phyloP scores from a whole-genome alignment of 37 sponge, comb jelly and placozoan species.

The Petrosia ficiformis region DNA sequence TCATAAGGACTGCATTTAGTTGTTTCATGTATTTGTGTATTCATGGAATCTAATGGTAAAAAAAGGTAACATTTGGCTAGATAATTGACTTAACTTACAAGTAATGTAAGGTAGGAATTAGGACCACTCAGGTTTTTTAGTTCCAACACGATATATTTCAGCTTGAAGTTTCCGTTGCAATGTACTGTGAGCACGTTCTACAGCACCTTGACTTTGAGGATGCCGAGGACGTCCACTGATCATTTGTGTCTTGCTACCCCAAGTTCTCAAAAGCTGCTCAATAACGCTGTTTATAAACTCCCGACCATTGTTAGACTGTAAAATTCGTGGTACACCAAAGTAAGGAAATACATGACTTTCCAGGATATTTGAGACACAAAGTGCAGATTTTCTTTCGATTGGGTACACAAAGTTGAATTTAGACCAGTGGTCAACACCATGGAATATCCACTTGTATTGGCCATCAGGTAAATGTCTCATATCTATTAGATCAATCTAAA shows the following conservation, averaged over 20 bases:
- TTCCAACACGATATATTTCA: background rate
- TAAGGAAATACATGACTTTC: slow-evolving; percentile 13
- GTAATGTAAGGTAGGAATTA: slow-evolving; percentile 4
- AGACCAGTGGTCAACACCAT: slow-evolving; percentile 25
- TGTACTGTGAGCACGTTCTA: slow-evolving; percentile 13
- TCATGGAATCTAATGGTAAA: slow-evolving; percentile 25
- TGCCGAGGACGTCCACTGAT: slow-evolving; percentile 18
- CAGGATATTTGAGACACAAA: slow-evolving; percentile 9
- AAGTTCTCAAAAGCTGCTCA: background rate
- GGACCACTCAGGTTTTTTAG: no score
- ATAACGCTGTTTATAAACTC: slow-evolving; percentile 25
- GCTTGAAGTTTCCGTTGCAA: slow-evolving; percentile 7
- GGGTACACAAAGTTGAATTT: slow-evolving; percentile 19
- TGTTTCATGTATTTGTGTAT: slow-evolving; percentile 33
- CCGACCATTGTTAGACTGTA: slow-evolving; percentile 14
- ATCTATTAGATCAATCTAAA: slow-evolving; percentile 39
- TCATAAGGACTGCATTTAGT: slow-evolving; percentile 46
- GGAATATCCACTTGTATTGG: slow-evolving; percentile 15
- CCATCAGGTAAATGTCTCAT: slow-evolving; percentile 25
- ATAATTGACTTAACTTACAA: slow-evolving; percentile 3
- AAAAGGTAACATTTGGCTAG: background rate
- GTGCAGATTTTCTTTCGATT: slow-evolving; percentile 9
- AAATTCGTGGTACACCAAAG: slow-evolving; percentile 15
- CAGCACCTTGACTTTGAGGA: slow-evolving; percentile 18
- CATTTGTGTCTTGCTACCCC: slow-evolving; percentile 6